A percentile compares a stretch with the other conserved stretches of the same genome.
phyloP scores from a whole-genome alignment of 2,888 invertebrate species.

The Heliconius hortense region DNA sequence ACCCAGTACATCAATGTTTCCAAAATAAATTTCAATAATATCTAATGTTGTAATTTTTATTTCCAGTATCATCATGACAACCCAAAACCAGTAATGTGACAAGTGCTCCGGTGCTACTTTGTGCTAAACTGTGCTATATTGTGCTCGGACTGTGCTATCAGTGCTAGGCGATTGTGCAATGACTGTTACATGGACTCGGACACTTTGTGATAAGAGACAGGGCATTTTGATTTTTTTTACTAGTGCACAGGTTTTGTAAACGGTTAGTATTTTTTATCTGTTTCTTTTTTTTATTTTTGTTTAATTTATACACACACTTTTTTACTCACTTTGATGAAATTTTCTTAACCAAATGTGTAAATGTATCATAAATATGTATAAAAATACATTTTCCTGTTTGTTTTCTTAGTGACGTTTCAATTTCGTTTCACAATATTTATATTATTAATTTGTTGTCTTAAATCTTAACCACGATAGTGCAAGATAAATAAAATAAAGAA shows the following conservation, averaged over 20 bases:
- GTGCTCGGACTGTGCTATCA: conserved; percentile 2
- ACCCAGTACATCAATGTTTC: no score
- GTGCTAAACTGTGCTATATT: conserved; percentile 1
- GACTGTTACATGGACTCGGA: conserved; percentile 47
- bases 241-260: conserved; percentile 40
- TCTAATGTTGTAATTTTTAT: background rate
- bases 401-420: no score
- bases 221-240: conserved; percentile 38
- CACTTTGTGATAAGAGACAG: conserved; percentile 44
- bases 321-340: no score
- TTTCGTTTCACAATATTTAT: no score
- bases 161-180: conserved; percentile 44
- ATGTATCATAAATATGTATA: no score
- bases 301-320: no score
- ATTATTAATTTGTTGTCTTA: no score
- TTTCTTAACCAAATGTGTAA: no score
- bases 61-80: conserved; percentile 14
- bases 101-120: conserved; percentile 9
- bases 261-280: conserved; percentile 39
- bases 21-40: background rate
- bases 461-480: no score
- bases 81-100: conserved; percentile 6
- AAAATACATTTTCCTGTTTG: no score
- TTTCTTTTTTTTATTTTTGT: background rate
- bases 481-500: no score